A percentile compares a stretch with the other conserved stretches of the same genome.
These are phyloP conservation scores for Spisula solida DNA, from an alignment of 2,888 invertebrate genomes.

Conservation along the genomic window DNA sequence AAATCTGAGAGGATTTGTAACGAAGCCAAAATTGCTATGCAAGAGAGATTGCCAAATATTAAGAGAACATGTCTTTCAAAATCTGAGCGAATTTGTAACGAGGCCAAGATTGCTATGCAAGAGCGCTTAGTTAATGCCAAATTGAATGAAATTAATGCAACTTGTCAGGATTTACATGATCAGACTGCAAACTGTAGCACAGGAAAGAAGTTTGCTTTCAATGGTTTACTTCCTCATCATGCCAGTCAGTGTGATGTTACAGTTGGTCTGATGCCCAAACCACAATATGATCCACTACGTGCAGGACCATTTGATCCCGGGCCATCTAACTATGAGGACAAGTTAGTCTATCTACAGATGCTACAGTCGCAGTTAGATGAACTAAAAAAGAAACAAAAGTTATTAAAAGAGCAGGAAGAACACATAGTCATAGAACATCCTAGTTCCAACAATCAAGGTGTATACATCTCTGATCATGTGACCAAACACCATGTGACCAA, in stretches of 20 bases:
- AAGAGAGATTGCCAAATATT: slow-evolving; percentile 38
- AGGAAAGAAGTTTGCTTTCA: not conserved
- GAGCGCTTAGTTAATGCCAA: slow-evolving; percentile 49
- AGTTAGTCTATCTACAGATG: slow-evolving; percentile 56
- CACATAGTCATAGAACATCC: slow-evolving; percentile 11
- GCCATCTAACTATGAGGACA: slow-evolving; percentile 49
- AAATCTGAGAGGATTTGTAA: slow-evolving; percentile 64
- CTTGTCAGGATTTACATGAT: slow-evolving; percentile 18
- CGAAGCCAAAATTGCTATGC: slow-evolving; percentile 63
- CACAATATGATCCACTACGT: slow-evolving; percentile 43
- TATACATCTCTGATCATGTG: not conserved
- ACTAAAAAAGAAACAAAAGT: slow-evolving; percentile 57
- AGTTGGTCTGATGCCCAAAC: slow-evolving; percentile 8
- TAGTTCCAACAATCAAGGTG: not conserved
- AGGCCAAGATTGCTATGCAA: slow-evolving; percentile 64
- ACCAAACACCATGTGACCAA: not conserved
- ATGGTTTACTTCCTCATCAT: not conserved
- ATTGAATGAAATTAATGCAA: slow-evolving; percentile 47
- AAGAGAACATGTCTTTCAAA: slow-evolving; percentile 48
- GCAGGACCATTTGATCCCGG: slow-evolving; percentile 59
- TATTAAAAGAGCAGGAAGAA: slow-evolving; percentile 51
- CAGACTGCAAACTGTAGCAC: not conserved
- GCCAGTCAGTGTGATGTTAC: not conserved
- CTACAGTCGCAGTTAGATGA: slow-evolving; percentile 59
- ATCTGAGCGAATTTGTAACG: slow-evolving; percentile 63